phyloP scores from a whole-genome alignment of 1,140 invertebrate genomes.

The Solen grandis region DNA sequence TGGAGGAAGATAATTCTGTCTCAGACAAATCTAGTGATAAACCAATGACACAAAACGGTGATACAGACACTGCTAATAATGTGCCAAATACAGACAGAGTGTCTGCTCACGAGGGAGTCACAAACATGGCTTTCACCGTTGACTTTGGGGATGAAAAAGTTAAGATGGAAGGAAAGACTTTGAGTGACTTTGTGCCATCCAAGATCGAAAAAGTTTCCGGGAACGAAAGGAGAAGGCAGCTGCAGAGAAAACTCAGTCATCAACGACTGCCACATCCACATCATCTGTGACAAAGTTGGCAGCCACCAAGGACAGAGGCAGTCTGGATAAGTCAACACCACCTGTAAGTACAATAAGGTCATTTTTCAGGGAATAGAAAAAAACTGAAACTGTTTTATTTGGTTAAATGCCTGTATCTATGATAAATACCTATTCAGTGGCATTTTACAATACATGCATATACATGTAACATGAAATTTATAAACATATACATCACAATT shows the following conservation, averaged over 20 bases:
- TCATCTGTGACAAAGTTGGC: background rate
- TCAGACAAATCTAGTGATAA: constrained; percentile 24
- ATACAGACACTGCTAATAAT: constrained; percentile 11
- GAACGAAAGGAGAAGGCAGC: constrained; percentile 28
- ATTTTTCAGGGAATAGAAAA: too few species aligned
- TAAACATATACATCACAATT: too few species aligned
- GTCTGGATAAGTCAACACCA: constrained; percentile 12
- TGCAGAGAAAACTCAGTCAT: background rate
- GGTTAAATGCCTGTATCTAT: too few species aligned
- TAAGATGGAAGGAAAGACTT: constrained; percentile 66
- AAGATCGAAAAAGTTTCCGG: constrained; percentile 75
- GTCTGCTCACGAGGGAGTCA: constrained; percentile 32
- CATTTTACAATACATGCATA: too few species aligned
- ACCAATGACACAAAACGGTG: background rate
- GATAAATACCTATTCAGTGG: too few species aligned
- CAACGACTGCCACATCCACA: background rate
- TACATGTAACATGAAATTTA: too few species aligned
- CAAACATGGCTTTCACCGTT: constrained; percentile 81
- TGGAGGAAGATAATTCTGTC: constrained; percentile 1
- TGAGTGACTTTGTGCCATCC: constrained; percentile 81
- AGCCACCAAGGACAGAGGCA: background rate
- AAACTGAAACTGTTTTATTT: too few species aligned
- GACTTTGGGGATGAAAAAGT: constrained; percentile 78
- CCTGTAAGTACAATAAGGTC: too few species aligned
- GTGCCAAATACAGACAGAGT: constrained; percentile 35